phyloP scores from a whole-genome alignment of 1,140 invertebrate genomes.

The Psilanteris sp. region DNA sequence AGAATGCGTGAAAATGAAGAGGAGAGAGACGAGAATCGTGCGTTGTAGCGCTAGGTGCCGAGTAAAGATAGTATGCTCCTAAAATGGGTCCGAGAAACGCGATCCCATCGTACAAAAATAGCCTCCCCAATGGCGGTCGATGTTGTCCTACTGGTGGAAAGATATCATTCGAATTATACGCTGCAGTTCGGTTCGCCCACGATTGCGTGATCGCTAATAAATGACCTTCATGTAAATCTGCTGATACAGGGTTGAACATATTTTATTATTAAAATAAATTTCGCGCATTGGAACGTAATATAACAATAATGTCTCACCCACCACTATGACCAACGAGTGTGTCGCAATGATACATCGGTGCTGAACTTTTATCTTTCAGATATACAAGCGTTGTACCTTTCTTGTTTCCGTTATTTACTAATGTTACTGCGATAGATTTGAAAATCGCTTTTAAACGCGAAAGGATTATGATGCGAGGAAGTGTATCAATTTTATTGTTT shows the following conservation, averaged over 20 bases:
- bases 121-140: constrained; percentile 56
- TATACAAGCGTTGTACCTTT: too few species aligned
- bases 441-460: too few species aligned
- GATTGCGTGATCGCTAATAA: constrained; percentile 20
- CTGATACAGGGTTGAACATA: constrained; percentile 1
- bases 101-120: constrained; percentile 82
- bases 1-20: constrained; percentile 39
- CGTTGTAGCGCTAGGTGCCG: constrained; percentile 68
- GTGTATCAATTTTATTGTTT: too few species aligned
- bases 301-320: too few species aligned
- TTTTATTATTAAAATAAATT: constrained; percentile 1
- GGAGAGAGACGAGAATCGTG: constrained; percentile 41
- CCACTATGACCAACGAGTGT: too few species aligned
- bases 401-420: too few species aligned
- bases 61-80: constrained; percentile 81
- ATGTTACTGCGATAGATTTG: too few species aligned
- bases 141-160: constrained; percentile 52
- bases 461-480: too few species aligned
- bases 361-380: too few species aligned
- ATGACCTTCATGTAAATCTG: constrained; percentile 40
- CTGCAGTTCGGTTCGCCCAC: constrained; percentile 63
- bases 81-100: constrained; percentile 83
- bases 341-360: too few species aligned
- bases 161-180: constrained; percentile 66
- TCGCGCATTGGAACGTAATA: too few species aligned